Conservation (phyloP, 2,113 vertebrate genomes). For the Lethenteron camtschaticum region DNA sequence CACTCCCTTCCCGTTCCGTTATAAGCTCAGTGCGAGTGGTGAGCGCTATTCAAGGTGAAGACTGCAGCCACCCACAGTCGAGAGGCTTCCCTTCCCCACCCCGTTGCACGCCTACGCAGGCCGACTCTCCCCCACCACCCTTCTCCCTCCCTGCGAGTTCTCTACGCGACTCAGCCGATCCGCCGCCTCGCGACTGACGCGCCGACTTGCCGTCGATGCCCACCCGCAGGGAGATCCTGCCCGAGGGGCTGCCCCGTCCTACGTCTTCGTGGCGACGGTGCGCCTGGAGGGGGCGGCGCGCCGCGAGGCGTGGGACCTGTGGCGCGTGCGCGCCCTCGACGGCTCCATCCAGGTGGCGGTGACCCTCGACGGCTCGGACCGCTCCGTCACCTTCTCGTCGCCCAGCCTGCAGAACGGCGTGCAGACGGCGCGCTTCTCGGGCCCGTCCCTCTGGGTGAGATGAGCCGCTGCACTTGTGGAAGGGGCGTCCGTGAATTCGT, state of each 20-base stretch:
- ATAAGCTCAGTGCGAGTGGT: too few species aligned
- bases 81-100: too few species aligned
- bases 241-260: slow-evolving; percentile 89
- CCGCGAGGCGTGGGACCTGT: slow-evolving; percentile 74
- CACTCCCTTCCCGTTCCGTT: too few species aligned
- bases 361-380: slow-evolving; percentile 49
- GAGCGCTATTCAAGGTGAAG: too few species aligned
- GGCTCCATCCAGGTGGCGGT: slow-evolving; percentile 68
- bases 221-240: slow-evolving; percentile 47
- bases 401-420: slow-evolving; percentile 46
- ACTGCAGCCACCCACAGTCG: too few species aligned
- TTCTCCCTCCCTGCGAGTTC: too few species aligned
- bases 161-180: too few species aligned
- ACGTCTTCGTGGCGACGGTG: slow-evolving; percentile 79
- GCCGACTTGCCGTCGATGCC: too few species aligned
- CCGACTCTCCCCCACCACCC: too few species aligned
- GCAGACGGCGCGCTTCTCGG: slow-evolving; percentile 46
- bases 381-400: slow-evolving; percentile 53
- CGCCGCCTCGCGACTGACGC: too few species aligned
- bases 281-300: slow-evolving; percentile 51
- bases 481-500: too few species aligned
- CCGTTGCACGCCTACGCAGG: too few species aligned
- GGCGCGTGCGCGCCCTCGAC: slow-evolving; percentile 58
- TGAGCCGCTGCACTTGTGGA: not conserved
- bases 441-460: slow-evolving; percentile 40